These are phyloP conservation scores for Salpingus planirostris DNA, from an alignment of 2,888 invertebrate species.

Conservation along the genomic window DNA sequence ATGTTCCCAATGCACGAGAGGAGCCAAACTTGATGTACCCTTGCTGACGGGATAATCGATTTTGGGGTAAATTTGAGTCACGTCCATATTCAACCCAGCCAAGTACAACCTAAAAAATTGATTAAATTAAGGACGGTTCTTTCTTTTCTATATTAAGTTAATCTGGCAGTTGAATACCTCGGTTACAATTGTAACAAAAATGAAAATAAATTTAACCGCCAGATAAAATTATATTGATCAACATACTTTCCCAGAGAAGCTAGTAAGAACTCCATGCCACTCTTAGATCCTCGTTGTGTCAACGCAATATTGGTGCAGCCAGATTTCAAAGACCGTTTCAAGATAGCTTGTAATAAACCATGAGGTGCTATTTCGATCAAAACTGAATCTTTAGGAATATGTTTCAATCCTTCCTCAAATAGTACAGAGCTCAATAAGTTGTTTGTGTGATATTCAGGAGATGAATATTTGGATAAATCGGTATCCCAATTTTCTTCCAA, in stretches of 20 bases:
- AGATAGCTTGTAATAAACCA: slow-evolving; percentile 77
- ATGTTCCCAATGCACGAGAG: slow-evolving; percentile 84
- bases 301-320: slow-evolving; percentile 67
- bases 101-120: slow-evolving; percentile 64
- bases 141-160: too few relatives aligned
- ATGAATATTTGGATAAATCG: slow-evolving; percentile 48
- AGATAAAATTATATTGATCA: too few relatives aligned
- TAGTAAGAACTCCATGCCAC: slow-evolving; percentile 54
- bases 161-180: too few relatives aligned
- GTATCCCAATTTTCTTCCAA: slow-evolving; percentile 51
- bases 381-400: slow-evolving; percentile 74
- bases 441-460: slow-evolving; percentile 60
- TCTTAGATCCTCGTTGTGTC: slow-evolving; percentile 60
- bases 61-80: slow-evolving; percentile 68
- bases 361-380: slow-evolving; percentile 88
- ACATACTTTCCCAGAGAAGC: slow-evolving; percentile 57
- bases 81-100: slow-evolving; percentile 66
- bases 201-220: too few relatives aligned
- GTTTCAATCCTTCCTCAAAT: slow-evolving; percentile 72
- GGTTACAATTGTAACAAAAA: too few relatives aligned
- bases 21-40: slow-evolving; percentile 76
- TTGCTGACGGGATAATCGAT: slow-evolving; percentile 77
- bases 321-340: slow-evolving; percentile 64
- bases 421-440: slow-evolving; percentile 60
- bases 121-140: too few relatives aligned